phyloP scores from a whole-genome alignment of 2,113 vertebrate genomes.

The Etheostoma spectabile region DNA sequence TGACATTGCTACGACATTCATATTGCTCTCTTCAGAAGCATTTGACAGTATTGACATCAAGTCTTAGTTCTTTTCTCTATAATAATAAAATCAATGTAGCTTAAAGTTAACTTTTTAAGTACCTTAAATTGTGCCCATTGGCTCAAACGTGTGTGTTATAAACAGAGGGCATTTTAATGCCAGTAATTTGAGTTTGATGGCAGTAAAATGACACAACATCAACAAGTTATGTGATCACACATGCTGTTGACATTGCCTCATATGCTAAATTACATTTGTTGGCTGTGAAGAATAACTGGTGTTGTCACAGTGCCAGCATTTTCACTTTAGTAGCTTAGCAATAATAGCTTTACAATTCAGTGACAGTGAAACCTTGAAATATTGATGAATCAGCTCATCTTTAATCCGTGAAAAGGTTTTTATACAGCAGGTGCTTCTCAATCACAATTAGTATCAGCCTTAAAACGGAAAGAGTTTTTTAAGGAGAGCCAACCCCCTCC shows the following conservation, averaged over 20 bases:
- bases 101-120: background rate
- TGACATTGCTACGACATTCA: background rate
- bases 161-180: conserved; percentile 32
- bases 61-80: background rate
- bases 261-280: conserved; percentile 16
- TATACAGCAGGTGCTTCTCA: background rate
- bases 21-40: background rate
- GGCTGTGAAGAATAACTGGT: conserved; percentile 11
- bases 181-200: conserved; percentile 39
- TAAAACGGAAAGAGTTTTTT: too few relatives aligned
- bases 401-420: background rate
- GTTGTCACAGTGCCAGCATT: conserved; percentile 5
- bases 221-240: conserved; percentile 36
- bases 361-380: background rate
- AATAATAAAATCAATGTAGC: background rate
- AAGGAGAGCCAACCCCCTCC: background rate
- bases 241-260: conserved; percentile 15
- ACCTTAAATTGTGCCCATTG: background rate
- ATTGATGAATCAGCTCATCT: background rate
- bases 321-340: conserved; percentile 1
- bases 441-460: background rate
- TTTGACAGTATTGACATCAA: background rate
- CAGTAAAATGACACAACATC: conserved; percentile 26
- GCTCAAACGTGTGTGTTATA: background rate
- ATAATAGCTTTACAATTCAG: background rate